These are phyloP conservation scores for Phorcus lineatus DNA, from an alignment of 2,888 invertebrate genomes.

Conservation along the genomic window DNA sequence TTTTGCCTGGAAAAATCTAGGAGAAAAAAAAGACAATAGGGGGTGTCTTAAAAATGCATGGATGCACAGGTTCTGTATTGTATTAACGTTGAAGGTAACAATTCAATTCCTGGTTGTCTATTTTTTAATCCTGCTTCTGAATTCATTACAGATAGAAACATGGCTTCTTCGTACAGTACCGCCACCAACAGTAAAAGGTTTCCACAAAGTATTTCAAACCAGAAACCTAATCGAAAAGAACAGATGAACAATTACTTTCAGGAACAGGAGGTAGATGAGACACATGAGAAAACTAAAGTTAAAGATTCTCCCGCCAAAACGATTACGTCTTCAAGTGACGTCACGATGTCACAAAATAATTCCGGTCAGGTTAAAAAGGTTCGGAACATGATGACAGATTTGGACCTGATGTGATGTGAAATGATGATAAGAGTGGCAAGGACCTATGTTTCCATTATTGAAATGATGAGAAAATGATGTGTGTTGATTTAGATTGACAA, in stretches of 20 bases:
- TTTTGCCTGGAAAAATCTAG: too few relatives aligned
- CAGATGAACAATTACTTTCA: background rate
- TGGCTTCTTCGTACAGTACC: background rate
- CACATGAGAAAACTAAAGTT: background rate
- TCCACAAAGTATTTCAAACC: background rate
- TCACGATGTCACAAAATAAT: background rate
- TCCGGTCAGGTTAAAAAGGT: background rate
- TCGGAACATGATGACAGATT: background rate
- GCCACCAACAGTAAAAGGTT: background rate
- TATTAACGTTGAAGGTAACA: too few relatives aligned
- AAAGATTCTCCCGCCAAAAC: background rate
- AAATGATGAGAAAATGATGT: too few relatives aligned
- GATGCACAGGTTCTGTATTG: too few relatives aligned
- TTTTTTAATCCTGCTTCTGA: too few relatives aligned
- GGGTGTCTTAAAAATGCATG: too few relatives aligned
- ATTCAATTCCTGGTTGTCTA: too few relatives aligned
- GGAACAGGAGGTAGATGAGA: background rate
- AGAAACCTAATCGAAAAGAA: background rate
- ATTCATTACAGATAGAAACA: background rate
- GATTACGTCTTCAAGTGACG: background rate
- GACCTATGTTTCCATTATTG: too few relatives aligned
- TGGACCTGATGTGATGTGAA: background rate
- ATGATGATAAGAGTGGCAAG: too few relatives aligned
- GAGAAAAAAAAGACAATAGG: too few relatives aligned
- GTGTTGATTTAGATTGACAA: too few relatives aligned